A percentile compares a stretch with the other conserved stretches of the same genome.
phyloP scores from a whole-genome alignment of 2,888 invertebrate genomes.

The Pristionchus entomophagus region DNA sequence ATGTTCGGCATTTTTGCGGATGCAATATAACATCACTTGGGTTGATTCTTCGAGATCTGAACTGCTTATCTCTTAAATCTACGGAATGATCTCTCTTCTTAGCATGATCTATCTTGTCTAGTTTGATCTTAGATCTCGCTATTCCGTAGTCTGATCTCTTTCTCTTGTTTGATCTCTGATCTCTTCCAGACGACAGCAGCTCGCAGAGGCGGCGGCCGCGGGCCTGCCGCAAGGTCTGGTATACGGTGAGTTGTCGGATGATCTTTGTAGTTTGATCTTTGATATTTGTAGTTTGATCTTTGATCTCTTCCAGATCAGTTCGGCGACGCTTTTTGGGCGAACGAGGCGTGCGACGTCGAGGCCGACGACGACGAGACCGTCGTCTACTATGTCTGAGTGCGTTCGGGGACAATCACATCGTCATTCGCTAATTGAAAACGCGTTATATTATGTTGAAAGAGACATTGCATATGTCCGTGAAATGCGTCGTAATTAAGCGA shows the following conservation, averaged over 20 bases:
- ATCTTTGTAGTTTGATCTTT: not conserved
- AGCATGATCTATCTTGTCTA: too few relatives aligned
- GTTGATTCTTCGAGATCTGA: too few relatives aligned
- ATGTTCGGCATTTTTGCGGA: too few relatives aligned
- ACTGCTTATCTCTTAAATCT: too few relatives aligned
- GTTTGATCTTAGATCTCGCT: not conserved
- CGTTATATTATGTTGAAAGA: too few relatives aligned
- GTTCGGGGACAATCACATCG: too few relatives aligned
- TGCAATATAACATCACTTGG: too few relatives aligned
- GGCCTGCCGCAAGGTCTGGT: conserved; percentile 28
- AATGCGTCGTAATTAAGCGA: too few relatives aligned
- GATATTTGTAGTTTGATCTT: not conserved
- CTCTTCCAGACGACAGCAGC: conserved; percentile 23
- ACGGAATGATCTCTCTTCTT: too few relatives aligned
- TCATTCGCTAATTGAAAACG: too few relatives aligned
- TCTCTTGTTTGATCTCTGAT: not conserved
- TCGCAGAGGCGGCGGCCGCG: conserved; percentile 39
- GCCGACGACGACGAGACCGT: conserved; percentile 42
- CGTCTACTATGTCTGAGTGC: conserved; percentile 43
- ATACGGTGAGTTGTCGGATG: not conserved
- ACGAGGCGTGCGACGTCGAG: conserved; percentile 1
- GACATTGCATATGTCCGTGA: too few relatives aligned
- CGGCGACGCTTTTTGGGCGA: conserved; percentile 23
- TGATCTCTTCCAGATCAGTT: conserved; percentile 42
- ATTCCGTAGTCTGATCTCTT: too few relatives aligned